Base-by-base conservation (phyloP, 2,113 vertebrate species). In the Amia ocellicauda region DNA sequence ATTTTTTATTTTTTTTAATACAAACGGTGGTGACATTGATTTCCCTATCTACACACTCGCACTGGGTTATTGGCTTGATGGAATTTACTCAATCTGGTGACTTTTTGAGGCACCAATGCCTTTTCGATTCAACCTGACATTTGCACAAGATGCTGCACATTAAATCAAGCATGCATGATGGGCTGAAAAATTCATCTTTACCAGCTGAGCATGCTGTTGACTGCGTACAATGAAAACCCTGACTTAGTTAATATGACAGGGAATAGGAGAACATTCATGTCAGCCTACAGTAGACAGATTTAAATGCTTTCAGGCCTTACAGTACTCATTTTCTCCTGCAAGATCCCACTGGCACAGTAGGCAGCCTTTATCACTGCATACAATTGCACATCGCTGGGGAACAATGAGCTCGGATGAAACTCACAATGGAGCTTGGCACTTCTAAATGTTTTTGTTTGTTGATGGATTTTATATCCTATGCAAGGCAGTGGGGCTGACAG, bases 391-490 rank as follows among this genome's bases (percentile, higher is more conserved):
- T 58, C 29, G 8, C 8, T 22, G n/a, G 29, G 8, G 19, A 58
- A 58, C 56, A 58, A 41, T 58, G 19, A 3, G 8, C 24, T 31
- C 7, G 2, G 16, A 20, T 22, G 11, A 36, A 19, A 19, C 31
- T 8, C 20, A 36, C 31, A 41, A 16, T n/a, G n/a, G 53, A 42
- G n/a, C 31, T 23, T 9, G 0, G n/a, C 4, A 22, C 41, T 58
- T 41, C 8, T 36, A 10, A 58, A 58, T 58, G 53, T 58, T 41
- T 58, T 58, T 42, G 10, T 58, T 58, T 58, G 29, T 9, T 58
- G 56, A 41, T 16, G 36, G 19, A 58, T 58, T 13, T 22, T 31
- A 41, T 58, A 2, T 16, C 36, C n/a, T 58, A 16, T 55, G 53
- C 14, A 28, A 28, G 24, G 53, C 8, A 27, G 24, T 9, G 22